Base-by-base conservation (phyloP, 2,113 vertebrate genomes). In the Phyllostomus hastatus region DNA sequence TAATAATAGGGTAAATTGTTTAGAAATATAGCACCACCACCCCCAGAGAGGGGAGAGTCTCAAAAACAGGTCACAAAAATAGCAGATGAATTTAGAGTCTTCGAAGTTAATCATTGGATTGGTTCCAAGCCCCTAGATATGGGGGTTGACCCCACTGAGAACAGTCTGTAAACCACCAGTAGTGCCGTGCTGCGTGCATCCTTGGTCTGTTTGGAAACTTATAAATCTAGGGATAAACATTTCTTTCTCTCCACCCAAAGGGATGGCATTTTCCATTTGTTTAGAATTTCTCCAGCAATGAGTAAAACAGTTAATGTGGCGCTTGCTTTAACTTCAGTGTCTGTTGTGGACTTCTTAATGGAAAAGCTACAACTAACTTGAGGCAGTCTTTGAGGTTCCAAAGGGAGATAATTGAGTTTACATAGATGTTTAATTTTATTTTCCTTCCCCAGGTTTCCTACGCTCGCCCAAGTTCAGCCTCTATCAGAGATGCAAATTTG, bases 401-500 rank as follows among this genome's bases (percentile, higher is more conserved):
- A 93, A 94, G 66, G 75, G 52, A 93, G 35, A 17, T 81, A 67
- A 66, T 16, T 73, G 41, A 79, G 41, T 93, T 12, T n/a, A 22
- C 14, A 4, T 41, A 12, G 52, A 43, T 19, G 1, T 92, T 72
- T 94, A 86, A 90, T 92, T 80, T 61, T 84, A 48, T 92, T 64
- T 0, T 87, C 59, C 61, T 90, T 72, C 33, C 54, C 38, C 93
- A 99, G 98, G 99, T 99, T 97, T 99, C 99, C 78, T 99, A 99
- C 96, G 99, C 99, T 5, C 99, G 99, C 94, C 99, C 99, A 72
- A 99, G 99, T 98, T 99, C 99, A 2, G 99, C 99, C 97, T 99
- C 99, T 96, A 99, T 99, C 97, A 99, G 99, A 99, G 99, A 99
- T 98, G 99, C 99, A 92, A 99, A 99, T 98, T 98, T 99, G 94